Percentiles rank a stretch among this genome's conserved stretches.
These are phyloP conservation scores for Syrphus vitripennis DNA, from an alignment of 2,888 invertebrate species.

Conservation along the genomic window DNA sequence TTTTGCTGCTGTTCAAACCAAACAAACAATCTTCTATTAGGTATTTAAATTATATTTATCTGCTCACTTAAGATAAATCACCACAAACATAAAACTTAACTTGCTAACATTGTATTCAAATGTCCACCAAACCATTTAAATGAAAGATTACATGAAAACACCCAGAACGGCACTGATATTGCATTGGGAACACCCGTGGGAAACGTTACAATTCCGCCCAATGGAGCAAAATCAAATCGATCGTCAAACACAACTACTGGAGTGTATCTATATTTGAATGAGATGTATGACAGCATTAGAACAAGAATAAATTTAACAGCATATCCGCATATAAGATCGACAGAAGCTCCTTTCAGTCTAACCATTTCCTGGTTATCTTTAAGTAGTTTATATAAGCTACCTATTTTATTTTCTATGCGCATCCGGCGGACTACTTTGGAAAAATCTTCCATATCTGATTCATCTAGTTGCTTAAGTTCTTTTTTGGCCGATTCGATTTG, in stretches of 20 bases:
- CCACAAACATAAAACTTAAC: neutral
- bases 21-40: too few relatives aligned
- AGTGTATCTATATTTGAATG: slow-evolving; percentile 80
- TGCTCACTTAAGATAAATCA: neutral
- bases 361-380: slow-evolving; percentile 69
- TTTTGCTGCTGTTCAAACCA: too few relatives aligned
- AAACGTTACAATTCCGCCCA: slow-evolving; percentile 81
- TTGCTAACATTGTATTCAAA: neutral
- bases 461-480: slow-evolving; percentile 18
- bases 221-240: slow-evolving; percentile 81
- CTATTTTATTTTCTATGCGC: slow-evolving; percentile 77
- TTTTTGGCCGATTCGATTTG: slow-evolving; percentile 21
- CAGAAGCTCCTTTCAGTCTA: slow-evolving; percentile 73
- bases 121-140: slow-evolving; percentile 76
- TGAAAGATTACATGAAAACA: slow-evolving; percentile 81
- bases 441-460: slow-evolving; percentile 74
- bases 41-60: neutral
- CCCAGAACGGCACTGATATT: slow-evolving; percentile 83
- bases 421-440: slow-evolving; percentile 75
- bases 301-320: slow-evolving; percentile 79
- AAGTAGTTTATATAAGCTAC: slow-evolving; percentile 72
- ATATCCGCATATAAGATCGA: slow-evolving; percentile 78
- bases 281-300: slow-evolving; percentile 78
- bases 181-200: slow-evolving; percentile 81
- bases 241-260: slow-evolving; percentile 81